Evolutionary conservation across 2,113 vertebrate species (phyloP).

Genomic region (Pandion haliaetus): DNA sequence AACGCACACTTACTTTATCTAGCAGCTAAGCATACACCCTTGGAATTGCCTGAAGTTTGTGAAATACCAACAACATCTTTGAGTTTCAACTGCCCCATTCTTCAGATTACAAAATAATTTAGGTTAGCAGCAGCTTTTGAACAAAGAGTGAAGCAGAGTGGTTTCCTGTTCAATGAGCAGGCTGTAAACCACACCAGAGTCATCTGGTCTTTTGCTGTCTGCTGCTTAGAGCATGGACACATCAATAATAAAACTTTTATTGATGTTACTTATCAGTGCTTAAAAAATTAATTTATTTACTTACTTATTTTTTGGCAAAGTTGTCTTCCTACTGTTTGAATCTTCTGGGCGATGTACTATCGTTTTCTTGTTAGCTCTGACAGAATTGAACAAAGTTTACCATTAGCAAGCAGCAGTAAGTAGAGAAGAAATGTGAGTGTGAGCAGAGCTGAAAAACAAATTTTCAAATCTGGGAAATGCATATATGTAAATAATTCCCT

Average conservation of each 20-base stretch:
- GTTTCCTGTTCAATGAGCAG: slow-evolving; percentile 2
- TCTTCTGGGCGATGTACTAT: not conserved
- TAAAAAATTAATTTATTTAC: slow-evolving; percentile 42
- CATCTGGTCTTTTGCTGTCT: not conserved
- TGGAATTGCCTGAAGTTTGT: not conserved
- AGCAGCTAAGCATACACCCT: not conserved
- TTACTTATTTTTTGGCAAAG: slow-evolving; percentile 67
- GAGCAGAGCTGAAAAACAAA: not conserved
- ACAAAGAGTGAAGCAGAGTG: not conserved
- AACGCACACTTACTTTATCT: not conserved
- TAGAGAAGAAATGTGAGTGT: not conserved
- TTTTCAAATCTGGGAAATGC: not conserved
- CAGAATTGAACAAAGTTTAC: slow-evolving; percentile 17
- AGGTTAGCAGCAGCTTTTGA: not conserved
- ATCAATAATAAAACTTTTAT: not conserved
- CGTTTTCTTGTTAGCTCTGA: slow-evolving; percentile 48
- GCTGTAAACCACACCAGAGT: not conserved
- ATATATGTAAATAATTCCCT: not conserved
- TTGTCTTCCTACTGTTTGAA: slow-evolving; percentile 36
- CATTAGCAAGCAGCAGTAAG: not conserved
- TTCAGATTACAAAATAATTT: not conserved
- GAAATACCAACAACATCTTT: not conserved
- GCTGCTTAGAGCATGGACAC: not conserved
- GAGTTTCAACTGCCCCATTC: not conserved
- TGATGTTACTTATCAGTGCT: not conserved